Conservation (phyloP, 2,888 invertebrate species). For the Lasioglossum oenotherae region DNA sequence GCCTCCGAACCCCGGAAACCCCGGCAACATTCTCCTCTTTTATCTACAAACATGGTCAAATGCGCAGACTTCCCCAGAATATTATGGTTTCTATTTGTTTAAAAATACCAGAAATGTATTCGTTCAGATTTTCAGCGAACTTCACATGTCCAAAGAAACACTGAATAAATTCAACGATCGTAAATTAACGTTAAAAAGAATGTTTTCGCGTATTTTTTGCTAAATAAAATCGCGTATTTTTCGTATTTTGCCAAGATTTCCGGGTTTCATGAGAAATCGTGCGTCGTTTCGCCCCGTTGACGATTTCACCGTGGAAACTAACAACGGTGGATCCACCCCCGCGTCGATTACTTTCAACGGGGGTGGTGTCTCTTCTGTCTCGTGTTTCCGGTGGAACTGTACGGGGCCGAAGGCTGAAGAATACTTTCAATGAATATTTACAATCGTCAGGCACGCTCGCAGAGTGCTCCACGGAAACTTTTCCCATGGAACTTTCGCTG, state of each 20-base stretch:
- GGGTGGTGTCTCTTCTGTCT: slow-evolving; percentile 3
- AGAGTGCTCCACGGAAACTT: slow-evolving; percentile 7
- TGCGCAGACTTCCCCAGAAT: neutral
- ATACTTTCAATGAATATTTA: slow-evolving; percentile 29
- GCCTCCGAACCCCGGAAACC: neutral
- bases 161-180: neutral
- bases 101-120: no score
- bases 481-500: neutral
- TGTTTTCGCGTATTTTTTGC: neutral
- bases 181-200: neutral
- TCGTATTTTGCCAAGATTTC: neutral
- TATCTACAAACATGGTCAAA: neutral
- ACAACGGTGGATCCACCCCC: slow-evolving; percentile 4
- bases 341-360: neutral
- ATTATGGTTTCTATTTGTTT: neutral
- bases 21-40: neutral
- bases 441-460: slow-evolving; percentile 6
- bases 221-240: neutral
- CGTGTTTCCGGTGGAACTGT: neutral
- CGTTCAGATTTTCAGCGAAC: no score
- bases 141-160: neutral
- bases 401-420: neutral
- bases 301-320: slow-evolving; percentile 8
- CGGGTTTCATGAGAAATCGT: neutral
- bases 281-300: neutral